Conservation (phyloP, 53 echinoderm and acorn worm genomes). For the Temnopleurus reevesii region DNA sequence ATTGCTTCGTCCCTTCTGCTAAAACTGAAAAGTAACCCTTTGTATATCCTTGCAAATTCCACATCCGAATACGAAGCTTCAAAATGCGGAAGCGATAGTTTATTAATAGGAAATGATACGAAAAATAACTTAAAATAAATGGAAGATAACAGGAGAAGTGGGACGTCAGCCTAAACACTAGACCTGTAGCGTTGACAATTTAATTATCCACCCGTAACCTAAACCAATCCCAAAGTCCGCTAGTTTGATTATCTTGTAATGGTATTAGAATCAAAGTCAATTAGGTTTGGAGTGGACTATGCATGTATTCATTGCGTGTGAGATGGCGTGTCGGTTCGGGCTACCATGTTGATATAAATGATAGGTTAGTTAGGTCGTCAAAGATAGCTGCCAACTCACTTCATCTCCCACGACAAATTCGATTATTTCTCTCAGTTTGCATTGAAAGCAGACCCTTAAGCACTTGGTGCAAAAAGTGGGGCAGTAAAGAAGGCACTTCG, state of each 20-base stretch:
- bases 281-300: background rate
- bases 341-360: conserved; percentile 17
- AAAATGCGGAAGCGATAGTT: no score
- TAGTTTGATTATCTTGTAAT: conserved; percentile 56
- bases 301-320: conserved; percentile 34
- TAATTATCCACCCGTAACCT: conserved; percentile 33
- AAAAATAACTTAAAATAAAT: background rate
- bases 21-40: no score
- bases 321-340: background rate
- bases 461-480: background rate
- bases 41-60: no score
- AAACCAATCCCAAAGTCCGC: conserved; percentile 34
- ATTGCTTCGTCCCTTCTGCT: no score
- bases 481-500: background rate
- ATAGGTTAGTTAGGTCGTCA: background rate
- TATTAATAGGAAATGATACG: background rate
- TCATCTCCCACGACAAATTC: background rate
- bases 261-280: conserved; percentile 53
- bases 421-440: conserved; percentile 25
- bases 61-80: no score
- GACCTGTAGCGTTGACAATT: background rate
- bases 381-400: background rate
- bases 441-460: background rate
- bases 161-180: background rate
- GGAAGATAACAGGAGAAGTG: background rate